Evolutionary conservation across 2,888 invertebrate species (phyloP), one percentile per base, ranked within the genome.

Genomic region (Ecdyonurus torrentis): DNA sequence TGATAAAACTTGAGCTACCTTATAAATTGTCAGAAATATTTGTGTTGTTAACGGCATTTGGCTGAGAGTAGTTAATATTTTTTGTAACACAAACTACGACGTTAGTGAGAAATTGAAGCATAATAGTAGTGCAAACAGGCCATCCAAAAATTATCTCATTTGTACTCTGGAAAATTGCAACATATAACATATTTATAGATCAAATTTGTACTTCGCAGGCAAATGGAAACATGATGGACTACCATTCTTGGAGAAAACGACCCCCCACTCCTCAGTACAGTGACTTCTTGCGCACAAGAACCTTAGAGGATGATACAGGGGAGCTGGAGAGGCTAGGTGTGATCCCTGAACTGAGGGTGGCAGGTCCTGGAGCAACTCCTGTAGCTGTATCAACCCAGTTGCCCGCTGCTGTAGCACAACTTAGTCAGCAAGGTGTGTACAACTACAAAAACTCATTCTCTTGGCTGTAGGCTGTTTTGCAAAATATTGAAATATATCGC

Each of bases 211-310:
- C n/a, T n/a, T n/a, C n/a, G n/a, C 50, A 55, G 55, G 22, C 55
- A 7, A n/a, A n/a, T 5, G 55, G 55, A n/a, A 55, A 55, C 55
- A 55, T 93, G 80, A 85, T 91, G 83, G 94, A 95, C 74, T 90
- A 87, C 76, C 83, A 83, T 69, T 79, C 82, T 69, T 94, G 91
- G 88, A 85, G 87, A 69, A 91, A 90, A 75, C 80, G 87, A 70
- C 86, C 90, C 67, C 83, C 88, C 64, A 82, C 84, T 67, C 83
- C 86, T 65, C 85, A 86, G 73, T 85, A 89, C 71, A 72, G 86
- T 65, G 81, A 85, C 63, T 91, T 89, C 74, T 77, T 7, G 5
- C 37, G 37, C 37, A 37, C 7, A 5, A 37, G 15, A 15, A 5
- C 7, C 15, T 15, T 37, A 5, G 37, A 37, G 7, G 37, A 37